phyloP scores from a whole-genome alignment of 2,888 invertebrate species.

The Nomada flava region DNA sequence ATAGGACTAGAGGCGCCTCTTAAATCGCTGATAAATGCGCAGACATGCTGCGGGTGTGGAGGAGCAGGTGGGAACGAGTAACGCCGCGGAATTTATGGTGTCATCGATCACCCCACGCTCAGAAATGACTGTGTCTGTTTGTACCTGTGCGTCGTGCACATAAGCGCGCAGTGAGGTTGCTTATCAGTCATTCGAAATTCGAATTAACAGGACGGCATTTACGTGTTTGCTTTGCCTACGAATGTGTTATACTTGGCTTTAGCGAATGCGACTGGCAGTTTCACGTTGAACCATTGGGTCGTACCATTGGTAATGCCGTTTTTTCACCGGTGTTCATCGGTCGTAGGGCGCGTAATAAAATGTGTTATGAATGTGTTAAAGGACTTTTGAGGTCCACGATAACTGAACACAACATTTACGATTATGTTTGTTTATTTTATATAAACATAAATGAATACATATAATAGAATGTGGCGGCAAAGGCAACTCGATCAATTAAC shows the following conservation, averaged over 20 bases:
- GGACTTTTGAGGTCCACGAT: no score
- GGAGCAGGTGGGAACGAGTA: constrained; percentile 29
- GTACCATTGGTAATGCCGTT: no score
- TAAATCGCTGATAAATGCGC: constrained; percentile 64
- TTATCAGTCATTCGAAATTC: constrained; percentile 39
- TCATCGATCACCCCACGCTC: constrained; percentile 30
- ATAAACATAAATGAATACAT: no score
- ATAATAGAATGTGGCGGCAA: no score
- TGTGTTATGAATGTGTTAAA: no score
- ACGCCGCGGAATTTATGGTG: constrained; percentile 43
- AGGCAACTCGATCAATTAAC: no score
- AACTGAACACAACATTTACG: no score
- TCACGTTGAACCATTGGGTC: no score
- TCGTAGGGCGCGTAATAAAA: no score
- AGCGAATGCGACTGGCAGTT: not conserved
- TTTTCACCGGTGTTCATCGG: no score
- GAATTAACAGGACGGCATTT: constrained; percentile 8
- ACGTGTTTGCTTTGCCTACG: not conserved
- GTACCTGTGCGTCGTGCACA: constrained; percentile 2
- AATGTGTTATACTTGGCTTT: not conserved
- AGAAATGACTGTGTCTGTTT: constrained; percentile 17
- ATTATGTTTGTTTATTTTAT: no score
- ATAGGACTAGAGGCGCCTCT: constrained; percentile 31
- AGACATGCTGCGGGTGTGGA: constrained; percentile 59
- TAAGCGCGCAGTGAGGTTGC: constrained; percentile 12